Conservation (phyloP, 2,888 invertebrate genomes). For the Cloeon dipterum region DNA sequence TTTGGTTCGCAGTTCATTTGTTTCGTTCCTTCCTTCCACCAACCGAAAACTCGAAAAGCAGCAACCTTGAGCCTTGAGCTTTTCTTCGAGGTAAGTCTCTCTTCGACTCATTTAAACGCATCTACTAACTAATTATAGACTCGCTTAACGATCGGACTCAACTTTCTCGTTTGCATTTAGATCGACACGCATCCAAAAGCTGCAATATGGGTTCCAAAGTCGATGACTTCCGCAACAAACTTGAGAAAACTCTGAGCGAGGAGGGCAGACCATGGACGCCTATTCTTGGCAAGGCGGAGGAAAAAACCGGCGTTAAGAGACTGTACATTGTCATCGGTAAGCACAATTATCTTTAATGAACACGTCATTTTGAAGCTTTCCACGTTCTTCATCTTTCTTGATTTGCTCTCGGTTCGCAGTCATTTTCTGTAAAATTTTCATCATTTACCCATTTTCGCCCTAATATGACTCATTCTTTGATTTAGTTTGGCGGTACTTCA, state of each 20-base stretch:
- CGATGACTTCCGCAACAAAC: slow-evolving; percentile 27
- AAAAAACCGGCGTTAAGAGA: slow-evolving; percentile 47
- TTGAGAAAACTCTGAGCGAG: slow-evolving; percentile 38
- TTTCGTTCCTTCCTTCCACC: no score
- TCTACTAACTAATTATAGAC: no score
- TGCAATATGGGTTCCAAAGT: slow-evolving; percentile 24
- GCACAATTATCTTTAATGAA: slow-evolving; percentile 11
- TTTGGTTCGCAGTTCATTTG: no score
- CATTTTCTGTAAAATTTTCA: neutral
- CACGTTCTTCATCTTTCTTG: neutral
- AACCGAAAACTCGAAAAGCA: no score
- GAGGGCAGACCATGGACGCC: slow-evolving; percentile 47
- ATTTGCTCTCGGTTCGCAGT: neutral
- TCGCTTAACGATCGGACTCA: no score
- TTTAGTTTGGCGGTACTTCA: no score
- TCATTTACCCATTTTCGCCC: neutral
- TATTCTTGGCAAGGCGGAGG: slow-evolving; percentile 38
- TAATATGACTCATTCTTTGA: no score
- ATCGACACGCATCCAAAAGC: no score
- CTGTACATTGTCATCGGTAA: slow-evolving; percentile 58
- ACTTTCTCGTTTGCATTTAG: no score
- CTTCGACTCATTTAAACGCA: no score
- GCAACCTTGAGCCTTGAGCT: no score
- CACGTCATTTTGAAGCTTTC: neutral
- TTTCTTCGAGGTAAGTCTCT: no score